A percentile compares a stretch with the other conserved stretches of the same genome.
These are phyloP conservation scores for Chrysoperla carnea DNA, from an alignment of 1,140 invertebrate genomes.

Conservation along the genomic window DNA sequence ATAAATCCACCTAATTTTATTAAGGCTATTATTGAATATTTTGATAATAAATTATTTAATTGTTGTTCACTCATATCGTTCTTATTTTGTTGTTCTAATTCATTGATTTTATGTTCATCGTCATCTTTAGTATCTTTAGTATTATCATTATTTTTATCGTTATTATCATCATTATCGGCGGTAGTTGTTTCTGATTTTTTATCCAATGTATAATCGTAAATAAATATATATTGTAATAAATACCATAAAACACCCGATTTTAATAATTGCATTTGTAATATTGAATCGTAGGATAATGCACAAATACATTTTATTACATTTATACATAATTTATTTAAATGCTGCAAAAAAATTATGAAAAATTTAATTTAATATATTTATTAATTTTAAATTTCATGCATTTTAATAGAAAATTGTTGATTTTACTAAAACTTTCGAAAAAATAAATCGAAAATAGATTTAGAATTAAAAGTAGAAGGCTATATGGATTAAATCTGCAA, in stretches of 20 bases:
- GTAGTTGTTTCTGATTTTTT: too few relatives aligned
- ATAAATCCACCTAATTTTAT: constrained; percentile 61
- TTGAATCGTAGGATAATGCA: constrained; percentile 61
- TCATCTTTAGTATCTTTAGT: constrained; percentile 54
- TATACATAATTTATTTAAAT: constrained; percentile 59
- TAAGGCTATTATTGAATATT: constrained; percentile 69
- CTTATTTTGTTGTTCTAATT: constrained; percentile 79
- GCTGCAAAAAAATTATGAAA: constrained; percentile 29
- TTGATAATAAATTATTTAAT: constrained; percentile 80
- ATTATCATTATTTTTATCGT: constrained; percentile 80
- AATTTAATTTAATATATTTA: constrained; percentile 4
- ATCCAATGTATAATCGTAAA: constrained; percentile 94
- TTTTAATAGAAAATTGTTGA: not conserved
- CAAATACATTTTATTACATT: constrained; percentile 73
- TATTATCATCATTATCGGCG: too few relatives aligned
- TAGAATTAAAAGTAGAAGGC: constrained; percentile 1
- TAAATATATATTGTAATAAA: constrained; percentile 76
- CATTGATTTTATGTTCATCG: constrained; percentile 18
- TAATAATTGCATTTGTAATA: constrained; percentile 79
- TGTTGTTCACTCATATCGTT: constrained; percentile 74
- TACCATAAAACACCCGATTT: constrained; percentile 88
- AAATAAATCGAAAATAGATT: not conserved
- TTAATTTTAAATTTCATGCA: constrained; percentile 1
- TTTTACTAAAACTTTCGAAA: constrained; percentile 1
- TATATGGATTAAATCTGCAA: too few relatives aligned